Evolutionary conservation across 2,888 invertebrate genomes (phyloP), one percentile per base, ranked within the genome.

Genomic region (Crematogaster levior): DNA sequence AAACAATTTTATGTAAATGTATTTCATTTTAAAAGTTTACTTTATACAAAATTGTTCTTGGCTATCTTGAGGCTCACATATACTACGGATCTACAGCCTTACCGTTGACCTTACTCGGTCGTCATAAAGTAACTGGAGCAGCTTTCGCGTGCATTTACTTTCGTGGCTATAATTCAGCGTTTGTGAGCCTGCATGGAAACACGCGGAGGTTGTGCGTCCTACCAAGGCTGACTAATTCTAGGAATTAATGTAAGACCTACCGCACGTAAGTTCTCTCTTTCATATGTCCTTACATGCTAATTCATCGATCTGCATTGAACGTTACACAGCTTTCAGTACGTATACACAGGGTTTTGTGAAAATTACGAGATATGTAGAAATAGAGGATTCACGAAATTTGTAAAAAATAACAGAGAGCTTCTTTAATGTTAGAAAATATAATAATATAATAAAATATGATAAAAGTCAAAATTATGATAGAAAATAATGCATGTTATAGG

Each of bases 201-300:
- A 60, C 60, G 73, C 72, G 60, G 60, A 72, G 73, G 40, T 72
- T 40, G 48, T 30, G 43, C 27, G 37, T 60, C 51, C 27, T 43
- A 56, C 40, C 74, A 80, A 72, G 80, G 61, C 80, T 72, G 48
- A 80, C 60, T 80, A 80, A 80, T 60, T 73, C 80, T 37, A 27
- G 10, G 48, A 80, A 61, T 73, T 73, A 48, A 72, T 80, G 60
- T 24, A 73, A 75, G 37, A 73, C 60, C 60, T 27, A 34, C 58
- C 21, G 43, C 56, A 70, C 24, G 40, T 46, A 46, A 9, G 46
- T 65, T 65, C 34, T 58, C 70, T 56, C 30, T 43, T 66, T 66
- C 51, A 21, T 60, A 27, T 75, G 74, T 74, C 56, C 66, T 61
- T 51, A 61, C 66, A 73, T 73, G 48, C 60, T 40, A 24, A 48